Conservation (phyloP, 1,140 invertebrate species). For the Maconellicoccus hirsutus region DNA sequence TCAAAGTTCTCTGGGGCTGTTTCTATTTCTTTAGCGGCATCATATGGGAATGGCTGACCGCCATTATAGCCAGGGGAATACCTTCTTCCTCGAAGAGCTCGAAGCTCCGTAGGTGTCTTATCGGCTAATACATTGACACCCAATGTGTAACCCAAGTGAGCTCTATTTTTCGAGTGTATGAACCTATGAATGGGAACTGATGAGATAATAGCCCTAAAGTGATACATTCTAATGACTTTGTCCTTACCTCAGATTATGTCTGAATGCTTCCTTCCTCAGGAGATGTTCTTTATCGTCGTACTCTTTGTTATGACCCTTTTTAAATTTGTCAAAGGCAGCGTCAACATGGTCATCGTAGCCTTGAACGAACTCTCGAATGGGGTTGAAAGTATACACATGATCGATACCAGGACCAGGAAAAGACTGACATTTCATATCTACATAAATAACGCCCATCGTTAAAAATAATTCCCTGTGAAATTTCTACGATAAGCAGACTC, state of each 20-base stretch:
- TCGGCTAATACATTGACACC: conserved; percentile 84
- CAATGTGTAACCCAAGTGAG: conserved; percentile 57
- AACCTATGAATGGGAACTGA: conserved; percentile 52
- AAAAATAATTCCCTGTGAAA: too few species aligned
- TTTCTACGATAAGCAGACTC: too few species aligned
- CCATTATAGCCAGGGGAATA: conserved; percentile 57
- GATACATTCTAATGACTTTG: not conserved
- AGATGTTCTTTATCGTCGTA: conserved; percentile 58
- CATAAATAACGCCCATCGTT: too few species aligned
- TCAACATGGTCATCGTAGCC: conserved; percentile 59
- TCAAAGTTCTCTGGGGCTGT: conserved; percentile 58
- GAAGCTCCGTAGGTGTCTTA: conserved; percentile 61
- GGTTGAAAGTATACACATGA: conserved; percentile 74
- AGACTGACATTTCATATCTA: conserved; percentile 50
- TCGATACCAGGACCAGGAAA: conserved; percentile 78
- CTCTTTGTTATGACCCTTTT: conserved; percentile 53
- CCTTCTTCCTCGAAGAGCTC: conserved; percentile 60
- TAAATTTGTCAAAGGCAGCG: conserved; percentile 65
- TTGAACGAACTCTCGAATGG: conserved; percentile 82
- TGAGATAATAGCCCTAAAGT: too few species aligned
- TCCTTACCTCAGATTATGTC: conserved; percentile 69
- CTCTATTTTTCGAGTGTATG: conserved; percentile 75
- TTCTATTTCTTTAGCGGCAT: conserved; percentile 35
- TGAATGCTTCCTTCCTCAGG: conserved; percentile 64
- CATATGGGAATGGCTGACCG: conserved; percentile 64